Evolutionary conservation across 2,113 vertebrate genomes (phyloP), one percentile per base, ranked within the genome.

Genomic region (Aspiorhynchus laticeps): DNA sequence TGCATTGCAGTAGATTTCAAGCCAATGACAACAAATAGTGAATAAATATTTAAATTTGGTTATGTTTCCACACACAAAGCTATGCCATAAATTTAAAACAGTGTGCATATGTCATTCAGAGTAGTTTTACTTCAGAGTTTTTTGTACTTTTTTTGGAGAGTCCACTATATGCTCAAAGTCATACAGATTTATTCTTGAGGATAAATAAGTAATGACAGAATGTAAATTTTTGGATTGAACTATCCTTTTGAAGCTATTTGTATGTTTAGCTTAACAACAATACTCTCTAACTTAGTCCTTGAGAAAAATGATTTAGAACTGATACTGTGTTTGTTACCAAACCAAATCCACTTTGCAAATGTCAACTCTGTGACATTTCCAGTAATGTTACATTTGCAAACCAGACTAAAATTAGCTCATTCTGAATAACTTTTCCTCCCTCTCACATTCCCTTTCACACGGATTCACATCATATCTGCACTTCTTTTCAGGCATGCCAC

Each of bases 361-460:
- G 75, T 74, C 1, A 53, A 87, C 86, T 89, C 80, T 87, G 73
- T 86, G 77, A 91, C 26, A 79, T 85, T 86, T 79, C 28, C 80
- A 43, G 10, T n/a, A n/a, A 74, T 74, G 38, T 43, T 74, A 21
- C 21, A 43, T 74, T 43, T 41, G 36, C 10, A 74, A 74, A 74
- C 19, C 17, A 36, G 71, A 6, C 38, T 43, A n/a, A 43, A 74
- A 74, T n/a, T n/a, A n/a, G 21, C 21, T n/a, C 51, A 59, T 38
- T 36, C 15, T 19, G 24, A 63, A 80, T 43, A 82, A 46, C 61
- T 21, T 82, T 59, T 21, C 41, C 77, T 38, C 8, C 5, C 17
- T 75, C 38, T 84, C 24, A 28, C 24, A 82, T 85, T 87, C 83
- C 76, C 36, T 86, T 48, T 63, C 53, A 38, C 56, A 46, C 21